Base-by-base conservation (phyloP, 2,888 invertebrate species). In the Lamellibrachia columna region DNA sequence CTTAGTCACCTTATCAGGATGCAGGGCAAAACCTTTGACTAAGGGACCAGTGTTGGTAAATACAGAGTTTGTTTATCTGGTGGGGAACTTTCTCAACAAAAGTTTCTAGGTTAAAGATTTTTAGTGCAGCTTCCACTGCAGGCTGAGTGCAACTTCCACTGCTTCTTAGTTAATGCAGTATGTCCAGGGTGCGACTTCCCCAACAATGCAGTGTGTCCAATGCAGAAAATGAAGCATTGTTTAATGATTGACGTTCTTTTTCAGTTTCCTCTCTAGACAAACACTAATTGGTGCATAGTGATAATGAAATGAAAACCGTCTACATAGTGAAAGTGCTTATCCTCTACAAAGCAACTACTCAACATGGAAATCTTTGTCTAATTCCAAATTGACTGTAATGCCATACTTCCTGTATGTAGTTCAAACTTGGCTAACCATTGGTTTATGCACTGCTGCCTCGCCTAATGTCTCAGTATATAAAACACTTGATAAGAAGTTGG, bases 41-140 rank as follows among this genome's bases (percentile, higher is more conserved):
- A n/a, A 75, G 22, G 75, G 75, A 75, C 75, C 75, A 75, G 75
- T 75, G 75, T 75, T 75, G 75, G 75, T 75, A 75, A 75, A 75
- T 22, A 75, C 75, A 75, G 22, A 75, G 75, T n/a, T 75, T 75
- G 75, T 75, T 11, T 75, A 75, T 22, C 22, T 11, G 15, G 75
- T 75, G n/a, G 3, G n/a, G 22, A 75, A 75, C 15, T 75, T 15
- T 75, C 2, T n/a, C 75, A 75, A n/a, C 75, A 22, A 15, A 75
- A 4, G 75, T 22, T 75, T 75, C 75, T 75, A n/a, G 75, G 75
- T 75, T 75, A 75, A 75, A 22, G 75, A 75, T 75, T 75, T 75
- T 75, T 15, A 75, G 75, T 75, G 75, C 22, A 15, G 15, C 75
- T 75, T 75, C 75, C 15, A 22, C 6, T 6, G 75, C 3, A 75